These are phyloP conservation scores for Stomatorhinus walkeri DNA, from an alignment of 2,797 vertebrate genomes.

Conservation along the genomic window DNA sequence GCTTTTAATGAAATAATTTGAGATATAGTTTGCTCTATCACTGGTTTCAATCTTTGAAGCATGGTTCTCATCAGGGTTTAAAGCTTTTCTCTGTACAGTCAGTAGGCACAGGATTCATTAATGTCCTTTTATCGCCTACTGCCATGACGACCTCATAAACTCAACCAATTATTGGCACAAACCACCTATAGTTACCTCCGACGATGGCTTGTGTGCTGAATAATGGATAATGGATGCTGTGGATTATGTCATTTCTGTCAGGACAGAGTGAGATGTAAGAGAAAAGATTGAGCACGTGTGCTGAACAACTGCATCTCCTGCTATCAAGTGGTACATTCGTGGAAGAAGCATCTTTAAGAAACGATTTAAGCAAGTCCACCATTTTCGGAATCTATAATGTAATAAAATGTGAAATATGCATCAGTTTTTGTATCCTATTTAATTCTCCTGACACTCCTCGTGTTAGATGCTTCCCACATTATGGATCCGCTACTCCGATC, in stretches of 20 bases:
- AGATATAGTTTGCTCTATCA: background rate
- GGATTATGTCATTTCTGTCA: background rate
- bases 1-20: background rate
- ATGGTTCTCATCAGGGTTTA: background rate
- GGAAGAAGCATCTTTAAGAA: background rate
- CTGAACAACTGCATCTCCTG: background rate
- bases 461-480: background rate
- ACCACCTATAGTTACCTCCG: background rate
- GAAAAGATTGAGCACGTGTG: background rate
- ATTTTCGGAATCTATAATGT: background rate
- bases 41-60: background rate
- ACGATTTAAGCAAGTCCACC: background rate
- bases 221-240: background rate
- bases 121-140: background rate
- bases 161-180: background rate
- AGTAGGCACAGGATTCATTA: background rate
- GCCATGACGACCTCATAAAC: background rate
- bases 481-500: background rate
- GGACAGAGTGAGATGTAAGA: background rate
- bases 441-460: background rate
- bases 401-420: background rate
- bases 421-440: background rate
- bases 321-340: background rate
- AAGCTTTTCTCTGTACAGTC: constrained; percentile 25
- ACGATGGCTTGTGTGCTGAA: background rate